phyloP scores from a whole-genome alignment of 2,113 vertebrate genomes.

The Eidolon helvum region DNA sequence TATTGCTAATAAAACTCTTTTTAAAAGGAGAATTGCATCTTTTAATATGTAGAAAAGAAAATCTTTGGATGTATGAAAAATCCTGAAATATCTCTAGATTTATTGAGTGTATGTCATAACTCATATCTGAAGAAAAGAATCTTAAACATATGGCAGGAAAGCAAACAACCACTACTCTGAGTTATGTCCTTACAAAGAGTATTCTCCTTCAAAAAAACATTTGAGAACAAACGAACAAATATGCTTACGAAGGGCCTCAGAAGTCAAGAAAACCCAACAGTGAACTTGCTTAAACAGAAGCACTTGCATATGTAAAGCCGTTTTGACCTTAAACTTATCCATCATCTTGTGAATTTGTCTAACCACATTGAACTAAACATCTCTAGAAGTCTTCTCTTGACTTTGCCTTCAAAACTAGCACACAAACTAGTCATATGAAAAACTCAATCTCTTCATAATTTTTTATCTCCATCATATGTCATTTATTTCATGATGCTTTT shows the following conservation, averaged over 20 bases:
- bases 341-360: neutral
- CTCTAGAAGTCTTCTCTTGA: neutral
- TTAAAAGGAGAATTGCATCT: neutral
- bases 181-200: neutral
- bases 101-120: neutral
- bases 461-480: neutral
- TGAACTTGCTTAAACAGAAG: neutral
- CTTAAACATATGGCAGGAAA: neutral
- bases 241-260: neutral
- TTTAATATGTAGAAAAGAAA: neutral
- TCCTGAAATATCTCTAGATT: neutral
- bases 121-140: neutral
- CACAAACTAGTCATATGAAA: neutral
- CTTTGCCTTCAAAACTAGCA: neutral
- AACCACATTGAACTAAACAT: neutral
- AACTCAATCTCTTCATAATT: neutral
- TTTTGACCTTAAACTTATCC: neutral
- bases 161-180: neutral
- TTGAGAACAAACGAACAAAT: neutral
- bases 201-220: neutral
- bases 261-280: neutral
- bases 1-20: neutral
- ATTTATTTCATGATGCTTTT: slow-evolving; percentile 55
- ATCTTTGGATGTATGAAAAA: neutral
- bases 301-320: neutral